A percentile compares a stretch with the other conserved stretches of the same genome.
Conservation (phyloP, 2,113 vertebrate genomes). For the Chrysemys picta region DNA sequence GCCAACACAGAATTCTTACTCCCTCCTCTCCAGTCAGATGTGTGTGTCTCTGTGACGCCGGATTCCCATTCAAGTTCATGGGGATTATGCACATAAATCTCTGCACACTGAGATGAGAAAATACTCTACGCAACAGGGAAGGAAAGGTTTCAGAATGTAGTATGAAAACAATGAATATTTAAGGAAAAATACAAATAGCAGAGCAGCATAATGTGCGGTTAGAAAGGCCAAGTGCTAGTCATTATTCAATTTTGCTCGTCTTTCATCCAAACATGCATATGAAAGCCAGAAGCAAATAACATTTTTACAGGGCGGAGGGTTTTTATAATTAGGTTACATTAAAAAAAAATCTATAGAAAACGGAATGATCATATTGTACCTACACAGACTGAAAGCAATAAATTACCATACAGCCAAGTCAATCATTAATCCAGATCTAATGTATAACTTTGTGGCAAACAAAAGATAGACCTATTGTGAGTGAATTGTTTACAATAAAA, state of each 20-base stretch:
- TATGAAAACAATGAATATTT: neutral
- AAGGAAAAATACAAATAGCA: conserved; percentile 46
- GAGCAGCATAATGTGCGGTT: conserved; percentile 47
- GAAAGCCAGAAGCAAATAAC: conserved; percentile 58
- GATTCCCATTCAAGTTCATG: neutral
- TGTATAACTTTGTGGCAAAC: conserved; percentile 63
- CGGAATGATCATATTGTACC: conserved; percentile 24
- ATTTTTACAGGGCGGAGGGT: conserved; percentile 36
- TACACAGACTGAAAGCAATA: conserved; percentile 11
- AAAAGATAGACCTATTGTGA: conserved; percentile 59
- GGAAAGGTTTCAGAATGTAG: neutral
- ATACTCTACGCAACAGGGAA: neutral
- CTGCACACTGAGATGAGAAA: neutral
- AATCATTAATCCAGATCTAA: conserved; percentile 68
- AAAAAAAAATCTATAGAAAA: conserved; percentile 51
- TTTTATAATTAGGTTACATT: conserved; percentile 50
- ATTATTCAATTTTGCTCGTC: conserved; percentile 47
- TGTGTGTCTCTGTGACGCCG: neutral
- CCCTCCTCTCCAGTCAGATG: neutral
- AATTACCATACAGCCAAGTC: conserved; percentile 53
- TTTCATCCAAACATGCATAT: conserved; percentile 32
- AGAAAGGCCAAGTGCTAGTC: conserved; percentile 21
- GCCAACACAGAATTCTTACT: neutral
- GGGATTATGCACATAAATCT: neutral
- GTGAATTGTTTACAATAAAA: conserved; percentile 65